Evolutionary conservation across 2,888 invertebrate genomes (phyloP), one percentile per base, ranked within the genome.

Genomic region (Geotrupes spiniger): DNA sequence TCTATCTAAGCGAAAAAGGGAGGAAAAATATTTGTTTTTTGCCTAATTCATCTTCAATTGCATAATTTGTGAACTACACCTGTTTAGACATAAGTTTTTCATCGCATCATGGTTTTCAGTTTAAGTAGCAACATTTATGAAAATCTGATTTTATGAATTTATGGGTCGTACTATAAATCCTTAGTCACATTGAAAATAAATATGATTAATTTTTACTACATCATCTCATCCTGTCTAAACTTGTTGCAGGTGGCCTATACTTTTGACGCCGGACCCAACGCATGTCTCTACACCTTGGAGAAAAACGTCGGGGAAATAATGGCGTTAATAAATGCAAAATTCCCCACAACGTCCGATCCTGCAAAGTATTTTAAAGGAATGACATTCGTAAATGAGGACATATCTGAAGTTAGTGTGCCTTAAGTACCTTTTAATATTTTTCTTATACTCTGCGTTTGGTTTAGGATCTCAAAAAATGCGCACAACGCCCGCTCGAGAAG

Each of bases 181-280:
- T 5, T 8, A 8, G 5, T 10, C 14, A 8, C 33, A 33, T 4
- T 33, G 5, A n/a, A 29, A 29, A 3, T 33, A n/a, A n/a, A n/a
- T n/a, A n/a, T n/a, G n/a, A n/a, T n/a, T n/a, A n/a, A n/a, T n/a
- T n/a, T n/a, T n/a, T n/a, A n/a, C n/a, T n/a, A n/a, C n/a, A n/a
- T n/a, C n/a, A n/a, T n/a, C n/a, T n/a, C n/a, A n/a, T n/a, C n/a
- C n/a, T n/a, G n/a, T n/a, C n/a, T n/a, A n/a, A 33, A 33, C 12
- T 21, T 14, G 14, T 42, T 71, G 41, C 62, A 84, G 83, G 81
- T 92, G 4, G 94, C 95, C 0, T 99, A 99, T 69, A 97, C 98
- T 10, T 99, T 93, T 77, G 99, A 99, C 80, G 99, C 99, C 44
- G 99, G 99, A 3, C 91, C 97, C 39, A 99, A 99, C 77, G 93